Evolutionary conservation across 2,797 vertebrate genomes (phyloP), one percentile per base, ranked within the genome.

Genomic region (Coranthus polyacanthus): DNA sequence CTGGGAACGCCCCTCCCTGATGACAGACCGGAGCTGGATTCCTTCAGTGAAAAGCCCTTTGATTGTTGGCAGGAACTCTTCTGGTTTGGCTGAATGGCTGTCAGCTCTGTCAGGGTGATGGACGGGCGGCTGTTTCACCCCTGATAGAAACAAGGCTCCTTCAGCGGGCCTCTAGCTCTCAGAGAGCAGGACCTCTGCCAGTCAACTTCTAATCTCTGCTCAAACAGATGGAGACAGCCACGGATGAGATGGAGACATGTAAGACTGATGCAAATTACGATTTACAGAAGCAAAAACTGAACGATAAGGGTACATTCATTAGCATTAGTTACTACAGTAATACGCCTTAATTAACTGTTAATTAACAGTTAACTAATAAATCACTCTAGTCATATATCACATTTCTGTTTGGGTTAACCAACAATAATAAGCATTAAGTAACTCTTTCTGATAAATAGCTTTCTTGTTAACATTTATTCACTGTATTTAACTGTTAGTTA

Each of bases 1-100:
- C 75, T 75, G 68, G 81, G 70, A 79, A 82, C 79, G 41, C 72
- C 88, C 75, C 88, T 87, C 78, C 62, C 71, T 79, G 75, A 79
- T 90, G 86, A 89, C 84, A 87, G 82, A 72, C 83, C 82, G 80
- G 86, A 65, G 85, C 88, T 88, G 89, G 86, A 91, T 90, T 91
- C 89, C 72, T 90, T 92, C 90, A 85, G 79, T 91, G 88, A 92
- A 92, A 91, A 93, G 87, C 67, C 76, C 85, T 93, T 92, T 92
- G 87, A 92, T 87, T 90, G 85, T 84, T 79, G 83, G 85, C 89
- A 88, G 87, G 85, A 88, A 66, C 83, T 91, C 89, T 88, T 88
- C 84, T 72, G 82, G 78, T 85, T 88, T 70, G 68, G 59, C 73
- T 92, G 92, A 92, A 93, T 91, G 86, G 86, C 69, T 92, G 92